Evolutionary conservation across 1,140 invertebrate species (phyloP).

Genomic region (Papilio helenus): DNA sequence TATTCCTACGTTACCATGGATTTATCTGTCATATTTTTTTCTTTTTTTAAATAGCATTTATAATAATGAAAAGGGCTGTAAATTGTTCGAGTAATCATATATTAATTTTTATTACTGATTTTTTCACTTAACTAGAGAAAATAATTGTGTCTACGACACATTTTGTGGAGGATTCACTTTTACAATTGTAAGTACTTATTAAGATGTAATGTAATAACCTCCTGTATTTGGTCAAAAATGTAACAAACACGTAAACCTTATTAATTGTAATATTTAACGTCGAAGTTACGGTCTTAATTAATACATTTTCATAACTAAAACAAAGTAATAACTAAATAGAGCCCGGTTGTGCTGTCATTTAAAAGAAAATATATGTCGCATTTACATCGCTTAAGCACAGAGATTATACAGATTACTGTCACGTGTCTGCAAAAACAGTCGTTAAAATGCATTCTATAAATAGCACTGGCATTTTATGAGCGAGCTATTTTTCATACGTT

Average conservation of each 20-base stretch:
- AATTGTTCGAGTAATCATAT: no score
- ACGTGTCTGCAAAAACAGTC: constrained; percentile 19
- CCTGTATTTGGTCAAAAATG: no score
- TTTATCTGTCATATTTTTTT: neutral
- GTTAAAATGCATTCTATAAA: constrained; percentile 22
- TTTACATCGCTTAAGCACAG: constrained; percentile 20
- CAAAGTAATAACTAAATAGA: neutral
- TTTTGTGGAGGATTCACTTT: no score
- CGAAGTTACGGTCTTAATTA: neutral
- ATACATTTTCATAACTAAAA: constrained; percentile 5
- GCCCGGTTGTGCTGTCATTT: neutral
- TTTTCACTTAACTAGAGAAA: no score
- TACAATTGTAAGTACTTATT: no score
- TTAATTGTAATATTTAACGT: neutral
- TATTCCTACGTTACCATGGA: neutral
- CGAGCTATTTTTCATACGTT: neutral
- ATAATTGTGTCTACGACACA: no score
- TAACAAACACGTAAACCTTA: no score
- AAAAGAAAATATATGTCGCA: constrained; percentile 14
- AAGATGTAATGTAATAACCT: no score
- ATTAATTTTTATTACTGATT: no score
- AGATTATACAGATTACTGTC: constrained; percentile 28
- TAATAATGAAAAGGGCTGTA: no score
- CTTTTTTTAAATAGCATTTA: no score
- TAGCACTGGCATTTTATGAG: neutral